Conservation (phyloP, 1,140 invertebrate genomes). For the Caerostris extrusa region DNA sequence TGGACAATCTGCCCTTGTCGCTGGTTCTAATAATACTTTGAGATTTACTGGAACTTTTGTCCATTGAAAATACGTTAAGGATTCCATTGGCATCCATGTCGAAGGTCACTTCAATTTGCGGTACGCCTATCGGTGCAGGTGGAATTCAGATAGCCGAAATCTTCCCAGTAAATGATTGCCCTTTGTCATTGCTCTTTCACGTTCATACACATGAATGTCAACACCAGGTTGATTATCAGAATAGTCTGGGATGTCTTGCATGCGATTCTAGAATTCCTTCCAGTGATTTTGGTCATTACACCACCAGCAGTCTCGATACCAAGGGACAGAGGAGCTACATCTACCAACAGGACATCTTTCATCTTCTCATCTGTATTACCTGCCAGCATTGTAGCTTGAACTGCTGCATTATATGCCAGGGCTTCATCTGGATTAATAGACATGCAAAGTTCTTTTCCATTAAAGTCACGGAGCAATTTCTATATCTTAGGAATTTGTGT, state of each 20-base stretch:
- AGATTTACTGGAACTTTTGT: conserved; percentile 84
- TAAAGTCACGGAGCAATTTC: conserved; percentile 88
- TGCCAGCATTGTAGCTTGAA: conserved; percentile 83
- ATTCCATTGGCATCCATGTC: conserved; percentile 99
- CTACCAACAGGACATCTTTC: conserved; percentile 81
- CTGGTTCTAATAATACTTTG: conserved; percentile 86
- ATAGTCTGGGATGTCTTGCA: conserved; percentile 91
- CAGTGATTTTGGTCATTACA: conserved; percentile 88
- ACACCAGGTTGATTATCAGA: conserved; percentile 90
- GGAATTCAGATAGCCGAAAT: conserved; percentile 80
- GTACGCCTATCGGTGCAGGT: conserved; percentile 88
- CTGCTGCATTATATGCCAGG: conserved; percentile 85
- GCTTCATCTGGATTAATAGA: conserved; percentile 85
- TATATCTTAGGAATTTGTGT: conserved; percentile 96
- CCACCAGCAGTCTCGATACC: conserved; percentile 86
- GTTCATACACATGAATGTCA: conserved; percentile 91
- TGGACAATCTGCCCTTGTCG: conserved; percentile 83
- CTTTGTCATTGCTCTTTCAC: conserved; percentile 84
- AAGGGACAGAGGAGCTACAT: conserved; percentile 81
- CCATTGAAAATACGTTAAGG: conserved; percentile 95
- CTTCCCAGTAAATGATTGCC: conserved; percentile 79
- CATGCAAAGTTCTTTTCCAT: conserved; percentile 89
- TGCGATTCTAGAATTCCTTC: conserved; percentile 93
- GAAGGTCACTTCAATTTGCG: conserved; percentile 98
- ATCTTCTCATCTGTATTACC: conserved; percentile 79